Evolutionary conservation across 2,113 vertebrate species (phyloP).

Genomic region (Rana temporaria): DNA sequence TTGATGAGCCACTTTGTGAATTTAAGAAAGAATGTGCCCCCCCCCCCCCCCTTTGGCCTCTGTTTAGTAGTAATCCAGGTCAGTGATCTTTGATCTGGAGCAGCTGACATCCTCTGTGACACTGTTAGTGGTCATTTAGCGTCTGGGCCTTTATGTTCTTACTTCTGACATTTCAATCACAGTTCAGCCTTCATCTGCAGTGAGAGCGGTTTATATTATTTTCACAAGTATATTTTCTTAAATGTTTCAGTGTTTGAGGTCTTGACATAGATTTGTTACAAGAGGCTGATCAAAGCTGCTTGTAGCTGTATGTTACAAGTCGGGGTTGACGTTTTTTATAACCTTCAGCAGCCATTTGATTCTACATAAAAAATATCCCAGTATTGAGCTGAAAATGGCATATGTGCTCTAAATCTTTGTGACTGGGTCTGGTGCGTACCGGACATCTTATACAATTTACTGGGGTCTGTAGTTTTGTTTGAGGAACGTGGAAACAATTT

Average conservation of each 20-base stretch:
- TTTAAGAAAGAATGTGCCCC: slow-evolving; percentile 1
- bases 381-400: too few relatives aligned
- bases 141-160: slow-evolving; percentile 12
- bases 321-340: too few relatives aligned
- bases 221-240: neutral
- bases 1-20: slow-evolving; percentile 14
- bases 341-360: too few relatives aligned
- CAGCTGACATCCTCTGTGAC: slow-evolving; percentile 20
- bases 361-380: too few relatives aligned
- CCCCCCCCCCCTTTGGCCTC: slow-evolving; percentile 17
- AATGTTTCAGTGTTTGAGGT: too few relatives aligned
- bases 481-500: too few relatives aligned
- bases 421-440: neutral
- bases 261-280: too few relatives aligned
- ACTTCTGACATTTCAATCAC: neutral
- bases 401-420: too few relatives aligned
- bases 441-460: neutral
- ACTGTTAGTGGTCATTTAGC: slow-evolving; percentile 44
- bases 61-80: slow-evolving; percentile 28
- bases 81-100: slow-evolving; percentile 46
- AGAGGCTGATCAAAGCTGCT: too few relatives aligned
- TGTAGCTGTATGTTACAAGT: too few relatives aligned
- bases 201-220: neutral
- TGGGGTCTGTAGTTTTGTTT: too few relatives aligned
- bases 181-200: neutral